These are phyloP conservation scores for Entelurus aequoreus DNA, from an alignment of 2,113 vertebrate species.

Conservation along the genomic window DNA sequence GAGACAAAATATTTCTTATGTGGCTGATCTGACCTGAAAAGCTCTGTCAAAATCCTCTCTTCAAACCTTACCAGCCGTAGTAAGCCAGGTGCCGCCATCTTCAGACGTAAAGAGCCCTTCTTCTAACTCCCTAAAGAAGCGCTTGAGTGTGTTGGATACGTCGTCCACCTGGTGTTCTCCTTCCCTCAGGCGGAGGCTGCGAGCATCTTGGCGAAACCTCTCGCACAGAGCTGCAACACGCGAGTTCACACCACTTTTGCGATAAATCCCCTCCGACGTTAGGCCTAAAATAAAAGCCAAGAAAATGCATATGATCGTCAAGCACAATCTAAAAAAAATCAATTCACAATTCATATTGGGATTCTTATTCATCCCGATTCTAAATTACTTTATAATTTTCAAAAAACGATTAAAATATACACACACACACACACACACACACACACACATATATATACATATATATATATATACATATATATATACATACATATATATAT, in stretches of 20 bases:
- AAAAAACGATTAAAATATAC: no score
- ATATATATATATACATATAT: no score
- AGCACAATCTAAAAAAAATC: no score
- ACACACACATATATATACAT: no score
- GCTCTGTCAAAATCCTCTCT: neutral
- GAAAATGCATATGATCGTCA: neutral
- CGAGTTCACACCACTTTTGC: conserved; percentile 92
- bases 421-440: no score
- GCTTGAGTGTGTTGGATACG: conserved; percentile 86
- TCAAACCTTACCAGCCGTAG: conserved; percentile 68
- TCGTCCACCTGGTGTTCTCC: conserved; percentile 90
- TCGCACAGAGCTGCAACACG: conserved; percentile 82
- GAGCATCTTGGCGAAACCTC: conserved; percentile 77
- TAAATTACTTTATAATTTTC: no score
- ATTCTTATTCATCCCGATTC: no score
- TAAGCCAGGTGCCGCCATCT: conserved; percentile 73
- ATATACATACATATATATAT: no score
- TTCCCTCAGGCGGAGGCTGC: conserved; percentile 80
- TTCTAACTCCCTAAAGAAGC: conserved; percentile 86
- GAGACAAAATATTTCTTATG: neutral
- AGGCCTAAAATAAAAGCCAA: conserved; percentile 69
- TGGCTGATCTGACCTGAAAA: neutral
- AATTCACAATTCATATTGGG: no score
- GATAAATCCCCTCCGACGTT: conserved; percentile 90
- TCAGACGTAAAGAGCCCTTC: conserved; percentile 82